These are phyloP conservation scores for Amazonetta brasiliensis DNA, from an alignment of 2,797 vertebrate genomes.

Conservation along the genomic window DNA sequence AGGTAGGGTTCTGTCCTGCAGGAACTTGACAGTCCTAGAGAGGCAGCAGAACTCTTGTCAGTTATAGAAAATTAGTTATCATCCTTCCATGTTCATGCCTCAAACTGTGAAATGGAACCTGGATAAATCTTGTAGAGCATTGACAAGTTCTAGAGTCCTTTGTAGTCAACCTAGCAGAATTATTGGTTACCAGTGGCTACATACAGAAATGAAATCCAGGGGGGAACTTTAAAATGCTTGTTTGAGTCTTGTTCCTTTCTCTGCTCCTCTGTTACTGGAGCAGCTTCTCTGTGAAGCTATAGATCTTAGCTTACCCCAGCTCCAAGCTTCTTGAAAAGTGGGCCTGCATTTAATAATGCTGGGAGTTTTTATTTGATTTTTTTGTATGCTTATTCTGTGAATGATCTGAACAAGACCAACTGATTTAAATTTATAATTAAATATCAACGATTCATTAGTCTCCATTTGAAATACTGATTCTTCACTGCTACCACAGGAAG, in stretches of 20 bases:
- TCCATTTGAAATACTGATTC: not conserved
- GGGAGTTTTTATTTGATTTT: not conserved
- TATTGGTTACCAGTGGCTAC: accelerated
- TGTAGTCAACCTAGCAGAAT: accelerated
- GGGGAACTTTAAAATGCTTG: not conserved
- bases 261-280: not conserved
- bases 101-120: not conserved
- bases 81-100: not conserved
- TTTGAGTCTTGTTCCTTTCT: not conserved
- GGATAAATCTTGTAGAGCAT: not conserved
- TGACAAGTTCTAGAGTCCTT: not conserved
- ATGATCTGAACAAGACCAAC: not conserved
- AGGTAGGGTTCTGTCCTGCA: not conserved
- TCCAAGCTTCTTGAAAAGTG: not conserved
- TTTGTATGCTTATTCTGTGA: not conserved
- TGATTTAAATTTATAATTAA: not conserved
- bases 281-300: not conserved
- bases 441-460: not conserved
- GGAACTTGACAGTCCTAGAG: not conserved
- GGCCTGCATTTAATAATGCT: not conserved
- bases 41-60: not conserved
- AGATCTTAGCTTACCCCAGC: not conserved
- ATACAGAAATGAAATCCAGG: not conserved
- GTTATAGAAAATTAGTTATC: not conserved
- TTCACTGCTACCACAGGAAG: not conserved